Conservation (phyloP, 2,113 vertebrate genomes). For the cat (Felis catus) region DNA sequence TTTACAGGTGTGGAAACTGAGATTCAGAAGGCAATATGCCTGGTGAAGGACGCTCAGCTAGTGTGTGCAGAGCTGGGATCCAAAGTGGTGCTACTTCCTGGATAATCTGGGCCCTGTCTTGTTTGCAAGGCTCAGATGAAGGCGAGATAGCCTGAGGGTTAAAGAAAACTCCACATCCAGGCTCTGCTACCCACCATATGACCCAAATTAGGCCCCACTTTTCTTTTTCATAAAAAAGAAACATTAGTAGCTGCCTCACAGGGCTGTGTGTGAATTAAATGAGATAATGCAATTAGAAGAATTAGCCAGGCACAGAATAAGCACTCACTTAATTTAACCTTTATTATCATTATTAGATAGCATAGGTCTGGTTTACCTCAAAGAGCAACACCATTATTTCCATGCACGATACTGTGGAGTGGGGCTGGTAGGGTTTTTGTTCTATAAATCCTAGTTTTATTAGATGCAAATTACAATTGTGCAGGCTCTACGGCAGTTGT, state of each 20-base stretch:
- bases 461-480: background rate
- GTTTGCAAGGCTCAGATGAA: background rate
- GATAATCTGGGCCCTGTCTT: background rate
- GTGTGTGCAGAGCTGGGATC: background rate
- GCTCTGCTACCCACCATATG: accelerated
- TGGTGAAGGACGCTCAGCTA: background rate
- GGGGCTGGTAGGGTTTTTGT: background rate
- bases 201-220: background rate
- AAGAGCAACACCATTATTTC: background rate
- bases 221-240: background rate
- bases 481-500: background rate
- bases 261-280: background rate
- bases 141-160: too few relatives aligned
- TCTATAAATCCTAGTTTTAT: background rate
- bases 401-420: accelerated
- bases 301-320: background rate
- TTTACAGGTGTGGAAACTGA: background rate
- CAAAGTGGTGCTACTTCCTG: background rate
- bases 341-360: background rate
- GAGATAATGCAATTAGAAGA: background rate
- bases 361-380: background rate
- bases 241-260: background rate
- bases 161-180: background rate
- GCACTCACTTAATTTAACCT: conserved; percentile 1
- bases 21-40: background rate